Base-by-base conservation (phyloP, 2,888 invertebrate species). In the Megamerina dolium region DNA sequence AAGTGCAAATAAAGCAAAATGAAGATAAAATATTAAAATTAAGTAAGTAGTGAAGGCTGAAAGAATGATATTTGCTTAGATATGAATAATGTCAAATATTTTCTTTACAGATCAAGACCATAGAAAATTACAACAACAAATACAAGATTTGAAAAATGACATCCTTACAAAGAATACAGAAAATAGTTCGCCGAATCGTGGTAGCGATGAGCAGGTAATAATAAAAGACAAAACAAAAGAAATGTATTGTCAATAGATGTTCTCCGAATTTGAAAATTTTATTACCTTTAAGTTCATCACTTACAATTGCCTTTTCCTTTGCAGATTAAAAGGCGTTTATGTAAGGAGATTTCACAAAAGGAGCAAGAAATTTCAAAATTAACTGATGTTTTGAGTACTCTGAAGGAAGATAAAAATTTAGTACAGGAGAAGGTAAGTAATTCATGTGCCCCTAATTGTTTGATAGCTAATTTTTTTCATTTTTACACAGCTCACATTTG, bases 271-370 rank as follows among this genome's bases (percentile, higher is more conserved):
- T n/a, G n/a, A n/a, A n/a, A n/a, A n/a, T n/a, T n/a, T n/a, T n/a
- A n/a, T n/a, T n/a, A n/a, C n/a, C n/a, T n/a, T n/a, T n/a, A n/a
- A n/a, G n/a, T n/a, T n/a, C n/a, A n/a, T n/a, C n/a, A n/a, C n/a
- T n/a, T n/a, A n/a, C n/a, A n/a, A n/a, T n/a, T n/a, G n/a, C n/a
- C n/a, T n/a, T n/a, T n/a, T n/a, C n/a, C n/a, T n/a, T n/a, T n/a
- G n/a, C 51, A 70, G 70, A 29, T 63, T 9, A 65, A 63, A 14
- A 55, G 58, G n/a, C 60, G 59, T 13, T 34, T 70, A n/a, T 48
- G 54, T 3, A 68, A 63, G 35, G 57, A 66, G 43, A 52, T 69
- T 21, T 37, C 52, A 12, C 50, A 55, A 21, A 67, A 63, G 43
- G 68, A 71, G 27, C 40, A 48, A 8, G 43, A 54, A 10, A 57